Percentiles rank a stretch among this genome's conserved stretches.
These are phyloP conservation scores for Notodonta ziczac DNA, from an alignment of 2,888 invertebrate genomes.

Conservation along the genomic window DNA sequence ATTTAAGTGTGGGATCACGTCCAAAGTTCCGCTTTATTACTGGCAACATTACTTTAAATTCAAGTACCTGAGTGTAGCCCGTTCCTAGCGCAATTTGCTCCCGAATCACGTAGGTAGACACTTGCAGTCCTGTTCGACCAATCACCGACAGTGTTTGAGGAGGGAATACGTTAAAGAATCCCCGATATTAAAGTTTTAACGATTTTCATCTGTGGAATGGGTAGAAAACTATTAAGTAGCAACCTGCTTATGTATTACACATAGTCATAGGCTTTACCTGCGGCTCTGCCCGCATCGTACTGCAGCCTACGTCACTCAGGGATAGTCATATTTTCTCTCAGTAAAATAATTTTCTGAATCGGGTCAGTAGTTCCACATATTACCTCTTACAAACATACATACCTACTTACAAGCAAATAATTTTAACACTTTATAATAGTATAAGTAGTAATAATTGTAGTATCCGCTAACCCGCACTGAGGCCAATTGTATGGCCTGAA, in stretches of 20 bases:
- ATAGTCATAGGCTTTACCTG: too few relatives aligned
- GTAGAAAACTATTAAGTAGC: neutral
- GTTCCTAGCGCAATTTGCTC: constrained; percentile 46
- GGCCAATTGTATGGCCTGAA: too few relatives aligned
- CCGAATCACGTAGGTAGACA: constrained; percentile 72
- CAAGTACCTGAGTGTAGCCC: constrained; percentile 29
- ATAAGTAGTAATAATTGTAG: too few relatives aligned
- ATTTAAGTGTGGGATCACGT: neutral
- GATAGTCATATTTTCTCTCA: too few relatives aligned
- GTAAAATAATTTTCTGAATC: too few relatives aligned
- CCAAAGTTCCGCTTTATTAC: neutral
- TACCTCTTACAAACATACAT: too few relatives aligned
- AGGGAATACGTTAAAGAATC: constrained; percentile 72
- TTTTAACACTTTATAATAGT: too few relatives aligned
- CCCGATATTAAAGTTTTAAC: constrained; percentile 54
- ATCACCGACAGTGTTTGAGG: constrained; percentile 74
- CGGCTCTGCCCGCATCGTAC: too few relatives aligned
- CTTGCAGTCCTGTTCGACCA: constrained; percentile 78
- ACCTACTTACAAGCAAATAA: too few relatives aligned
- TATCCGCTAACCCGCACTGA: too few relatives aligned
- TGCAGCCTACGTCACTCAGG: too few relatives aligned
- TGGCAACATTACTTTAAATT: constrained; percentile 12
- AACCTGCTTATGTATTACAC: neutral
- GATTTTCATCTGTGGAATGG: constrained; percentile 9
- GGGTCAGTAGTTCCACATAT: too few relatives aligned